Base-by-base conservation (phyloP, 2,797 vertebrate genomes). In the Borostomias antarcticus region DNA sequence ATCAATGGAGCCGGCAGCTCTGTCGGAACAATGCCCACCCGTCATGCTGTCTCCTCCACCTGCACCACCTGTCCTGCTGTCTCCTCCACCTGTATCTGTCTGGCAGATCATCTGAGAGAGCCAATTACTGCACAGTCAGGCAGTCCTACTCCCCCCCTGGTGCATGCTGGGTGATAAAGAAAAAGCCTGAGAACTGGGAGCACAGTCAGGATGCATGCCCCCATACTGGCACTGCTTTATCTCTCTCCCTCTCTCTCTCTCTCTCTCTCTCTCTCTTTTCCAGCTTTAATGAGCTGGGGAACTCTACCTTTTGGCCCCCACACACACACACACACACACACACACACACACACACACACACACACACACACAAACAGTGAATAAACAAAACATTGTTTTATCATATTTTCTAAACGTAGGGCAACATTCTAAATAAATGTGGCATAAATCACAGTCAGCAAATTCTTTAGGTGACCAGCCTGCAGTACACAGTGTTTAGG, bases 71-170 rank as follows among this genome's bases (percentile, higher is more conserved):
- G 51, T 51, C 40, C 29, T 70, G 52, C 58, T 40, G 43, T 48
- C 35, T 4, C 8, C 62, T 66, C 75, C 80, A 75, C 62, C 57
- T 2, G 65, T 43, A 73, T 63, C 71, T 75, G 23, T 78, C 71
- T 61, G 69, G 66, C 25, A 3, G 81, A 69, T 72, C 77, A 71
- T 70, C 73, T 68, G 57, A 10, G 79, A 54, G 60, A 65, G 76
- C 78, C 74, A 82, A 83, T 86, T 80, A 83, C 69, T 63, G 72
- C 33, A 64, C 71, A 76, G 81, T 77, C 29, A 75, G 78, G 78
- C 75, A 78, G 71, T 81, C 76, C 66, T 74, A 64, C 70, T 75
- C 80, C 77, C 73, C 9, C 15, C 65, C 45, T 69, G 74, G 77
- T 68, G 30, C 68, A 58, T 73, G 78, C 82, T 23, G 75, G 59